Percentiles rank a stretch among this genome's conserved stretches.
phyloP scores from a whole-genome alignment of 2,113 vertebrate genomes.

The Seriola dumerili region DNA sequence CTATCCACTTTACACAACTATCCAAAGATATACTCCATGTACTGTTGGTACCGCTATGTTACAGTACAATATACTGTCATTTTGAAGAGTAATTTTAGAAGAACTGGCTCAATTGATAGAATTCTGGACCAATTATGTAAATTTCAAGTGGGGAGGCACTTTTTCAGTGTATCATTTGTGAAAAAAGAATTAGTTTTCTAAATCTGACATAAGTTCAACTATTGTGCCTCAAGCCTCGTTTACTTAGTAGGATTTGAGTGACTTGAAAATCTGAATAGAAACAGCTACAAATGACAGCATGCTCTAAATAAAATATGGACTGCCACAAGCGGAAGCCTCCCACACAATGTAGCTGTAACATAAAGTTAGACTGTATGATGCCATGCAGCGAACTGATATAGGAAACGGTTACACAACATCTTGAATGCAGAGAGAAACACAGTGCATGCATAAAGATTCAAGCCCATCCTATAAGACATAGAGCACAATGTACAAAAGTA shows the following conservation, averaged over 20 bases:
- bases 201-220: slow-evolving; percentile 12
- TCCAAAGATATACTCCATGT: slow-evolving; percentile 3
- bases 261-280: slow-evolving; percentile 10
- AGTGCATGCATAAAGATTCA: slow-evolving; percentile 49
- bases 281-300: slow-evolving; percentile 26
- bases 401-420: slow-evolving; percentile 35
- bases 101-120: background rate
- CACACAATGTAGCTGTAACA: slow-evolving; percentile 18
- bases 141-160: slow-evolving; percentile 61
- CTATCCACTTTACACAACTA: slow-evolving; percentile 4
- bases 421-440: slow-evolving; percentile 48
- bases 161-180: slow-evolving; percentile 41
- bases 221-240: background rate
- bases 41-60: background rate
- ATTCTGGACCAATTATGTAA: slow-evolving; percentile 17
- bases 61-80: background rate
- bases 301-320: slow-evolving; percentile 22
- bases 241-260: slow-evolving; percentile 16
- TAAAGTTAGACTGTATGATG: slow-evolving; percentile 4
- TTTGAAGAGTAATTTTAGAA: slow-evolving; percentile 8
- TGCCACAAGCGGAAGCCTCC: slow-evolving; percentile 23
- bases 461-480: slow-evolving; percentile 23
- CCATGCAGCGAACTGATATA: slow-evolving; percentile 23
- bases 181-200: background rate
- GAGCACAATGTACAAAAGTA: slow-evolving; percentile 37